These are phyloP conservation scores for Pyrgus malvae DNA, from an alignment of 2,888 invertebrate species.

Conservation along the genomic window DNA sequence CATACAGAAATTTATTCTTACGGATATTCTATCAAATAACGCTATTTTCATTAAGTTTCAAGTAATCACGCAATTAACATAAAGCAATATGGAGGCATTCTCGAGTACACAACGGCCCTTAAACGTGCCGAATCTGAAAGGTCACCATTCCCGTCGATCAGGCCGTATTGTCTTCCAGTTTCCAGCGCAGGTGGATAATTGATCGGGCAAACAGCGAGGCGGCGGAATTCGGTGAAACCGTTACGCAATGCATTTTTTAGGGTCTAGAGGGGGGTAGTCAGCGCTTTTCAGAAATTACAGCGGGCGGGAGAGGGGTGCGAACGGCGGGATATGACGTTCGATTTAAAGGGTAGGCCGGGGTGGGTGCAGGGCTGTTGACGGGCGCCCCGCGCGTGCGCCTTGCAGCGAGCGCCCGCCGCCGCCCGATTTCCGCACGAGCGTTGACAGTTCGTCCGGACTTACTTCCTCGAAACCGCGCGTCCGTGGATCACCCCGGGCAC, in stretches of 20 bases:
- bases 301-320: conserved; percentile 58
- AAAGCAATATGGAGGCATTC: conserved; percentile 10
- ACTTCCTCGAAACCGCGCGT: conserved; percentile 79
- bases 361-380: conserved; percentile 78
- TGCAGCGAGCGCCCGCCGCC: conserved; percentile 65
- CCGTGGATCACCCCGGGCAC: conserved; percentile 56
- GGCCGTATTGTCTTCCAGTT: conserved; percentile 42
- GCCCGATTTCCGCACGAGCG: conserved; percentile 83
- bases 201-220: conserved; percentile 67
- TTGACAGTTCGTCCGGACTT: conserved; percentile 83
- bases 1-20: not conserved
- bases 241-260: conserved; percentile 82
- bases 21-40: not conserved
- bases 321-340: conserved; percentile 79
- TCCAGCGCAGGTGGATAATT: conserved; percentile 68
- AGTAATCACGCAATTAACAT: conserved; percentile 6
- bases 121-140: conserved; percentile 33
- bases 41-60: conserved; percentile 13
- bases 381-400: conserved; percentile 79
- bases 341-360: conserved; percentile 74
- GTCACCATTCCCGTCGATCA: conserved; percentile 37
- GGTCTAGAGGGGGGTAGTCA: conserved; percentile 72
- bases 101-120: conserved; percentile 13
- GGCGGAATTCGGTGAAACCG: conserved; percentile 68
- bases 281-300: conserved; percentile 79